Percentiles rank a stretch among this genome's conserved stretches.
These are phyloP conservation scores for Chaenogobius annularis DNA, from an alignment of 2,113 vertebrate genomes.

Conservation along the genomic window DNA sequence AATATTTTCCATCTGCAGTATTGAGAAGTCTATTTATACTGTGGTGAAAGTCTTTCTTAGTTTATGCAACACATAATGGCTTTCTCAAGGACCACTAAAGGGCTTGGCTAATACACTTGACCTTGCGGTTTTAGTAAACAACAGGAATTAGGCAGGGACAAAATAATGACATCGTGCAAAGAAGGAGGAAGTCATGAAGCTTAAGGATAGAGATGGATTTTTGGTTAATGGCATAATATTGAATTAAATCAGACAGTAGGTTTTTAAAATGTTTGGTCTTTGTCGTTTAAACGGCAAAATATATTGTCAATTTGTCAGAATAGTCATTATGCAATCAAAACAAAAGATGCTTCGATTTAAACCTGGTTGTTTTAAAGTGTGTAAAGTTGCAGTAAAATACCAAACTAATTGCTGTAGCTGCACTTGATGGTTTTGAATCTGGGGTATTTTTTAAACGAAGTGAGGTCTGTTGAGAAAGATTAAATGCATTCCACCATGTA, in stretches of 20 bases:
- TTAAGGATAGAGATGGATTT: neutral
- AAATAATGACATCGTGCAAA: neutral
- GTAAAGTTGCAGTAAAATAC: too few relatives aligned
- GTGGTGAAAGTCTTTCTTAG: slow-evolving; percentile 8
- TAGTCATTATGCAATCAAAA: neutral
- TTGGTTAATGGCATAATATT: neutral
- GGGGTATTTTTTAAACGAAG: too few relatives aligned
- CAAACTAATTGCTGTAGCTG: too few relatives aligned
- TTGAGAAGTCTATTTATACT: neutral
- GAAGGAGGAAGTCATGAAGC: neutral
- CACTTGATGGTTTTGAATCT: too few relatives aligned
- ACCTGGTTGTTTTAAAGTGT: too few relatives aligned
- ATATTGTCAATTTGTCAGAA: neutral
- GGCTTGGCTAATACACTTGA: slow-evolving; percentile 13
- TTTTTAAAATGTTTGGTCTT: too few relatives aligned
- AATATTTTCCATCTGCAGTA: slow-evolving; percentile 22
- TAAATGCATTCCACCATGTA: too few relatives aligned
- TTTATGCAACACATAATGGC: slow-evolving; percentile 16
- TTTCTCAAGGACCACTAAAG: neutral
- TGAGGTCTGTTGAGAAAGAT: neutral
- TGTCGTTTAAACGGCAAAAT: neutral
- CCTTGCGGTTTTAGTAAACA: slow-evolving; percentile 14
- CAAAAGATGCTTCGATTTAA: neutral
- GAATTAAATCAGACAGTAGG: neutral
- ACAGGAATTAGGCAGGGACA: slow-evolving; percentile 9